phyloP scores from a whole-genome alignment of 2,888 invertebrate species.

The Mamestra brassicae region DNA sequence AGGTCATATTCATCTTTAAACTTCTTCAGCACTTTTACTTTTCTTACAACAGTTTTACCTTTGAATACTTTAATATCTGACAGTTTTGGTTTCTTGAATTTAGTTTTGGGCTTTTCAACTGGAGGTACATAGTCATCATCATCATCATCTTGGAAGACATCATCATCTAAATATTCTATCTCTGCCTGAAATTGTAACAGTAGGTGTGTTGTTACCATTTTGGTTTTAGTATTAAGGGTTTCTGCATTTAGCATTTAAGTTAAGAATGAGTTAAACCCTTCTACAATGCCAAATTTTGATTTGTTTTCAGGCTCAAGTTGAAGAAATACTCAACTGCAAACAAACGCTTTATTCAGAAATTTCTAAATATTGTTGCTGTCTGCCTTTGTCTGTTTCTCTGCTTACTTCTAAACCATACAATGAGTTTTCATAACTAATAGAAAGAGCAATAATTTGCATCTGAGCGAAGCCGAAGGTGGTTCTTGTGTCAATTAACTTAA shows the following conservation, averaged over 20 bases:
- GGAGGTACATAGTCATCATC: conserved; percentile 86
- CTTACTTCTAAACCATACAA: no score
- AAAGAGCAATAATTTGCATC: no score
- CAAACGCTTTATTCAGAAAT: no score
- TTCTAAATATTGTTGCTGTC: no score
- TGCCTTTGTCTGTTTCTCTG: neutral
- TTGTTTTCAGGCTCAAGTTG: no score
- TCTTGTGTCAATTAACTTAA: no score
- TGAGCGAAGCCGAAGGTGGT: no score
- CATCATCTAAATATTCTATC: conserved; percentile 85
- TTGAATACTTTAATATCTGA: conserved; percentile 86
- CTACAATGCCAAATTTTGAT: no score
- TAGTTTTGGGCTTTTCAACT: conserved; percentile 77
- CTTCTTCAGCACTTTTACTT: conserved; percentile 83
- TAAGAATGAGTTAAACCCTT: no score
- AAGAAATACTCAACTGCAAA: no score
- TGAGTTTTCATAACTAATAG: no score
- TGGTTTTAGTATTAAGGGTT: neutral
- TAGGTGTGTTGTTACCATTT: neutral
- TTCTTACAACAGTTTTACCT: conserved; percentile 82
- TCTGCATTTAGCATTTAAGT: no score
- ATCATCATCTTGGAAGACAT: conserved; percentile 85
- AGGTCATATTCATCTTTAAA: conserved; percentile 74
- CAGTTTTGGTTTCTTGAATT: conserved; percentile 85
- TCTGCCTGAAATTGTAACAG: conserved; percentile 72